Percentiles rank a stretch among this genome's conserved stretches.
Conservation (phyloP, 2,113 vertebrate genomes). For the Tachuris rubrigastra region DNA sequence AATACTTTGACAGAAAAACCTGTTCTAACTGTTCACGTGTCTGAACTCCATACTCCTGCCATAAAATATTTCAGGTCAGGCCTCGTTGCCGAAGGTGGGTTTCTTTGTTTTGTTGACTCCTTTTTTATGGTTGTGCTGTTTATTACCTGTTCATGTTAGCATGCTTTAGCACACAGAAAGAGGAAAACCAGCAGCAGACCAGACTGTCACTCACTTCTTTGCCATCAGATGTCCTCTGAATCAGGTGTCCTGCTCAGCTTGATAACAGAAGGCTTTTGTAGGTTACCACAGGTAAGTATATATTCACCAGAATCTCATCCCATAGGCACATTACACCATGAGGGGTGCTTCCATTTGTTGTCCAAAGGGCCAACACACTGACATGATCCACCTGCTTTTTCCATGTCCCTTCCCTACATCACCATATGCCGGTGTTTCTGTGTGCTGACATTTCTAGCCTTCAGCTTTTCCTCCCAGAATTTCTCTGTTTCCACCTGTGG, state of each 20-base stretch:
- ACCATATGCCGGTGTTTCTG: neutral
- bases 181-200: neutral
- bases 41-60: neutral
- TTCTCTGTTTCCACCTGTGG: neutral
- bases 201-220: neutral
- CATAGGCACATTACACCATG: fast-evolving
- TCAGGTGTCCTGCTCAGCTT: neutral
- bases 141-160: neutral
- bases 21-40: neutral
- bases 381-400: neutral
- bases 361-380: fast-evolving
- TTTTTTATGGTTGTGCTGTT: neutral
- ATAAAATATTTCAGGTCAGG: neutral
- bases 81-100: neutral
- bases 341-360: neutral
- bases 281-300: too few species aligned
- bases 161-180: neutral
- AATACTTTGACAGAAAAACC: neutral
- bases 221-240: neutral
- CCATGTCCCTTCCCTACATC: neutral
- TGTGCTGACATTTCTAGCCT: neutral
- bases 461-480: neutral
- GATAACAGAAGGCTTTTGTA: neutral
- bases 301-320: neutral
- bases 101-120: neutral